A percentile compares a stretch with the other conserved stretches of the same genome.
Conservation (phyloP, 2,888 invertebrate species). For the Acleris emargana region DNA sequence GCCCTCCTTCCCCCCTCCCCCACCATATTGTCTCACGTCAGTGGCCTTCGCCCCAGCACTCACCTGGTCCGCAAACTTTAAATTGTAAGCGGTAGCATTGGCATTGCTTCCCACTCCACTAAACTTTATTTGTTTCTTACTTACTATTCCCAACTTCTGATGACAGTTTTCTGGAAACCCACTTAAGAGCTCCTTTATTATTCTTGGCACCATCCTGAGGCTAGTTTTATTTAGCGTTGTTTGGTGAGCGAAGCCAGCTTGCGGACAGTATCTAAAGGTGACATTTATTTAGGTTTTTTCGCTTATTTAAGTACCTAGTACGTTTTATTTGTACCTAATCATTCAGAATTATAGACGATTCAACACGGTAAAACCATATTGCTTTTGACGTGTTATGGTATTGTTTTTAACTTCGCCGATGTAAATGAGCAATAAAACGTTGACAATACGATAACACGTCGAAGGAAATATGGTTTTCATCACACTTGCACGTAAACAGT, state of each 20-base stretch:
- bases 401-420: no score
- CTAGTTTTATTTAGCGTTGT: constrained; percentile 25
- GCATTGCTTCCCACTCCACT: constrained; percentile 58
- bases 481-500: no score
- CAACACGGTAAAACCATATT: no score
- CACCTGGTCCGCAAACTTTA: constrained; percentile 67
- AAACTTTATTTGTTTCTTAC: constrained; percentile 72
- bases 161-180: constrained; percentile 50
- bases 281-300: neutral
- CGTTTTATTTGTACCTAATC: no score
- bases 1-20: constrained; percentile 43
- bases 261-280: constrained; percentile 6
- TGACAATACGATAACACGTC: no score
- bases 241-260: constrained; percentile 15
- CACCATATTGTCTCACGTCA: constrained; percentile 67
- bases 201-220: constrained; percentile 28
- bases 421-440: no score
- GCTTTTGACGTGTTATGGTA: no score
- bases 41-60: constrained; percentile 45
- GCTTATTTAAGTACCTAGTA: neutral
- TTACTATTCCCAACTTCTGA: constrained; percentile 58
- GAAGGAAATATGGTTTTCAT: neutral
- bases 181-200: constrained; percentile 36
- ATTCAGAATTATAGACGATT: no score
- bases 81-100: constrained; percentile 73